These are phyloP conservation scores for Poeciliopsis prolifica DNA, from an alignment of 2,113 vertebrate species.

Conservation along the genomic window DNA sequence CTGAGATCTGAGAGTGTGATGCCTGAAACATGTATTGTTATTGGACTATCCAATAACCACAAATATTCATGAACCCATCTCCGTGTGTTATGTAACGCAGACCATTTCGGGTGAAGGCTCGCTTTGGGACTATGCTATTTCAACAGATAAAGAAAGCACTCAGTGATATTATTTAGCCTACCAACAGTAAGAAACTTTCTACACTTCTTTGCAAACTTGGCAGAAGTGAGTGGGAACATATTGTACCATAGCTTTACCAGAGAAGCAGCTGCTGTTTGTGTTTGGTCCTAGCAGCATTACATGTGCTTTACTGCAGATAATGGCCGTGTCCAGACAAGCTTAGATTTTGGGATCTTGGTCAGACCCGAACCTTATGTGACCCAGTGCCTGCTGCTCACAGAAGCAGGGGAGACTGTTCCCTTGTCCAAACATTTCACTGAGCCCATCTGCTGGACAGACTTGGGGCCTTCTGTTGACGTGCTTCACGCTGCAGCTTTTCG, in stretches of 20 bases:
- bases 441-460: conserved; percentile 74
- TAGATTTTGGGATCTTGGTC: conserved; percentile 55
- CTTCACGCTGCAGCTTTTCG: conserved; percentile 48
- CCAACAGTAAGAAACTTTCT: conserved; percentile 11
- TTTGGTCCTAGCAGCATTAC: conserved; percentile 20
- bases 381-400: conserved; percentile 67
- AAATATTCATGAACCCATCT: conserved; percentile 43
- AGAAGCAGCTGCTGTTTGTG: conserved; percentile 33
- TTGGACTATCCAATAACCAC: conserved; percentile 46
- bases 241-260: conserved; percentile 27
- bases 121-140: neutral
- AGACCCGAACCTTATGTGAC: conserved; percentile 59
- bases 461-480: conserved; percentile 56
- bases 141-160: conserved; percentile 1
- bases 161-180: neutral
- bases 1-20: conserved; percentile 41
- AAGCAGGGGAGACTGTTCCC: conserved; percentile 61
- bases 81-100: conserved; percentile 14
- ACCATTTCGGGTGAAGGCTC: conserved; percentile 2
- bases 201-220: conserved; percentile 22
- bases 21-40: conserved; percentile 35
- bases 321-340: conserved; percentile 35
- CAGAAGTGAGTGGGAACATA: conserved; percentile 32
- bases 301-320: conserved; percentile 14
- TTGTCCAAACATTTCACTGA: conserved; percentile 59